Base-by-base conservation (phyloP, 2,113 vertebrate species). In the Damaliscus lunatus region DNA sequence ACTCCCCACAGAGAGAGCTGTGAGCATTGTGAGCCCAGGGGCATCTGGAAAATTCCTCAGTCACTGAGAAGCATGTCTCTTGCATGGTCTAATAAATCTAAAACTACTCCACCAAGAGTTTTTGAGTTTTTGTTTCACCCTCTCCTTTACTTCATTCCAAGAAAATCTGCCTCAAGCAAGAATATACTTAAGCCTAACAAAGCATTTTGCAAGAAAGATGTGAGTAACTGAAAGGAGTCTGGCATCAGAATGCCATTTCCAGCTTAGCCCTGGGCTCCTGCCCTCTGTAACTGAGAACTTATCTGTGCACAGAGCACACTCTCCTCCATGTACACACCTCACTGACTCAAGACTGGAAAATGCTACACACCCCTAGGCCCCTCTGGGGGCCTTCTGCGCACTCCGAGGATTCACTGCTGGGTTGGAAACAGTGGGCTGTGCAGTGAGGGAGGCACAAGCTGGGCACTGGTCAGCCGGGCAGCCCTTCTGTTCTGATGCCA, bases 111-210 rank as follows among this genome's bases (percentile, higher is more conserved):
- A 95, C 92, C 88, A 95, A 94, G 88, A 88, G 25, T 57, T 53
- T 77, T 52, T 77, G 89, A 85, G 80, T 57, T 87, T 90, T 91
- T 46, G 10, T 14, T 53, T 48, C 11, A 11, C 12, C 52, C 46
- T 31, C 3, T 8, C 57, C 83, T 87, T 95, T 91, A 89, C 95
- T 88, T 98, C 96, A 97, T 91, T 97, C 93, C 91, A 98, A 98
- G 96, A 84, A 98, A 98, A 97, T 98, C 7, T 59, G 97, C 98
- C 91, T 93, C 78, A 10, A 96, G 98, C 95, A 77, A 97, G 91
- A 96, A 97, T 74, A 91, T 27, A 94, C 86, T 94, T 97, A 96
- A 97, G 89, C 27, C 52, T 67, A 78, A 91, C 92, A 96, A 88
- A 96, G 96, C 55, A 21, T 94, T 96, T 96, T 95, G 94, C 89